A percentile compares a stretch with the other conserved stretches of the same genome.
Conservation (phyloP, 2,113 vertebrate genomes). For the Isichthys henryi region DNA sequence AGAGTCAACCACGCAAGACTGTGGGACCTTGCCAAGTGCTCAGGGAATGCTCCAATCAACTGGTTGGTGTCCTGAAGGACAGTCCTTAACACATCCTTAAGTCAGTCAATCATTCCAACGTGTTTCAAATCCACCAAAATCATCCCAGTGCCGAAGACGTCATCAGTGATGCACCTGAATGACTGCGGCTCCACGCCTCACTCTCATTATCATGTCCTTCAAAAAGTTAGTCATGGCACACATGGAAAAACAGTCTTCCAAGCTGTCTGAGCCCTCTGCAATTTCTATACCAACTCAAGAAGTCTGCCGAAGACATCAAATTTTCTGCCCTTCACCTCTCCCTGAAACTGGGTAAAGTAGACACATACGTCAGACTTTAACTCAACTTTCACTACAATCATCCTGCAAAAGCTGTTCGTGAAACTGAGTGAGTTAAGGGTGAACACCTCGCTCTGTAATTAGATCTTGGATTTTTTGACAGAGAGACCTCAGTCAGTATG, state of each 20-base stretch:
- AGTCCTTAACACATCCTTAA: not conserved
- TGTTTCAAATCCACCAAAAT: not conserved
- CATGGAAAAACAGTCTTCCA: not conserved
- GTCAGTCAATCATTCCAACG: not conserved
- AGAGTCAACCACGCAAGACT: not conserved
- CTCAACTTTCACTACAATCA: not conserved
- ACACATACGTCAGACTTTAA: not conserved
- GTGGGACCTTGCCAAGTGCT: not conserved
- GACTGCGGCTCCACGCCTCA: not conserved
- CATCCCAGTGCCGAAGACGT: not conserved
- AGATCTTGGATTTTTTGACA: not conserved
- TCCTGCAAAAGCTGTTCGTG: not conserved
- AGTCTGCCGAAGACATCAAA: not conserved
- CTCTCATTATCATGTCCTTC: not conserved
- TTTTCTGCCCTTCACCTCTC: not conserved
- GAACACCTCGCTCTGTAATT: not conserved
- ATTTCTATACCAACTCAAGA: not conserved
- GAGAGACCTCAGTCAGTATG: not conserved
- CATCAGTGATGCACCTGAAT: not conserved
- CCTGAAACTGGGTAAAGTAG: not conserved
- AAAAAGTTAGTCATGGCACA: not conserved
- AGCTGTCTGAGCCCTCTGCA: not conserved
- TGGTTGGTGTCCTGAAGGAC: not conserved
- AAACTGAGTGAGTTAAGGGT: not conserved
- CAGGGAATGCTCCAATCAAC: not conserved